Percentiles rank a stretch among this genome's conserved stretches.
These are phyloP conservation scores for Corvus hawaiiensis DNA, from an alignment of 2,113 vertebrate genomes.

Conservation along the genomic window DNA sequence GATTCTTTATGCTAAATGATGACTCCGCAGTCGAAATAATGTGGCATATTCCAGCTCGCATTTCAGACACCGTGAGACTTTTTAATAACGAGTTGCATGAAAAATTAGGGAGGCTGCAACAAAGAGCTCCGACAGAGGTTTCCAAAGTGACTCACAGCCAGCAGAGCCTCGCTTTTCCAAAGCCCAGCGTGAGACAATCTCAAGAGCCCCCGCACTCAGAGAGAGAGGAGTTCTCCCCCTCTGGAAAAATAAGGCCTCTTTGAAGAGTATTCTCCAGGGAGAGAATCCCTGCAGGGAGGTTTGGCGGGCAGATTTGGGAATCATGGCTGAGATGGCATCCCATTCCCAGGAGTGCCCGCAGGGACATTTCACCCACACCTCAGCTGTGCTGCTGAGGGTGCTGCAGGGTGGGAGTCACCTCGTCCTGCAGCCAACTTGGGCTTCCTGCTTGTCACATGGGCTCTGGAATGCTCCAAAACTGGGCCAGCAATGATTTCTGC, in stretches of 20 bases:
- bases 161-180: background rate
- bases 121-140: slow-evolving; percentile 36
- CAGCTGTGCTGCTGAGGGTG: background rate
- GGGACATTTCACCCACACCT: background rate
- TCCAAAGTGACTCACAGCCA: slow-evolving; percentile 47
- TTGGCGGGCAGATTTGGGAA: background rate
- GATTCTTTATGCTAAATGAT: slow-evolving; percentile 44
- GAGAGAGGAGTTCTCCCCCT: background rate
- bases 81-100: slow-evolving; percentile 51
- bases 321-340: background rate
- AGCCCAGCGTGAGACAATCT: slow-evolving; percentile 18
- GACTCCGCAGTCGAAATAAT: slow-evolving; percentile 22
- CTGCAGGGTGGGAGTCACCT: background rate
- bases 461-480: rapidly evolving
- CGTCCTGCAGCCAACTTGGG: background rate
- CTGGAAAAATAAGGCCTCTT: slow-evolving; percentile 3
- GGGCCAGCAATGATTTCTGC: background rate
- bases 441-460: background rate
- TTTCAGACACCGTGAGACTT: slow-evolving; percentile 44
- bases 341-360: rapidly evolving
- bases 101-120: slow-evolving; percentile 50
- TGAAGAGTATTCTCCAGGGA: background rate
- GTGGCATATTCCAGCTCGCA: slow-evolving; percentile 9
- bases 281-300: background rate
- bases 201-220: background rate